Evolutionary conservation across 2,797 vertebrate genomes (phyloP), one percentile per base, ranked within the genome.

Genomic region (Florisuga fusca): DNA sequence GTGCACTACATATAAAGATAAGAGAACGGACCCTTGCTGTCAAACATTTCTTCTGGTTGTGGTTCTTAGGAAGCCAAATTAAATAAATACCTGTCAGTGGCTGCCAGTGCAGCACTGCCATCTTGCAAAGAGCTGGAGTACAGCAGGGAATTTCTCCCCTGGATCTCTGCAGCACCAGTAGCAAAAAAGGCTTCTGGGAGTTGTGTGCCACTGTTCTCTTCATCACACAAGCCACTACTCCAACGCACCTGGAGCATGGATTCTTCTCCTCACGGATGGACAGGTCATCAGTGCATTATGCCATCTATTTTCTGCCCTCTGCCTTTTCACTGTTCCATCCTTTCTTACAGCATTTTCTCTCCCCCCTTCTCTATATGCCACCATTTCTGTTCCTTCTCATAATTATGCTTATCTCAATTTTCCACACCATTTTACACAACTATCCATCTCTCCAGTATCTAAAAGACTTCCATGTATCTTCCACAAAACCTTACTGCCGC

Each of bases 141-240:
- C 4, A 45, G 38, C 74, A 82, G 45, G 27, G 33, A 29, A 62
- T 15, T 4, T 51, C 18, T 31, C 2, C 9, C 3, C 9, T 1
- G 8, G 15, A 23, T 15, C 33, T 31, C 34, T 17, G 26, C 18
- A 4, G 33, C 43, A 7, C 6, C 10, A 26, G 8, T 0, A 4
- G 54, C 8, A 5, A 9, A 20, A 26, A 20, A 23, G 22, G 31
- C 22, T 19, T 26, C 22, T 19, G 19, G 17, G 20, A 25, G 17
- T 0, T 31, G 15, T 0, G 1, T 8, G 54, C 12, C 27, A 21
- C 45, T 6, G 51, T 26, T 21, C 1, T 10, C 26, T 7, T n/a
- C 27, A 16, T 10, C 33, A 23, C 33, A 36, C 16, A 41, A 29
- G 11, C 12, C 46, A 23, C 34, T 26, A 3, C 22, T 29, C 5